Base-by-base conservation (phyloP, 2,797 vertebrate species). In the Brachyrhaphis roseni region DNA sequence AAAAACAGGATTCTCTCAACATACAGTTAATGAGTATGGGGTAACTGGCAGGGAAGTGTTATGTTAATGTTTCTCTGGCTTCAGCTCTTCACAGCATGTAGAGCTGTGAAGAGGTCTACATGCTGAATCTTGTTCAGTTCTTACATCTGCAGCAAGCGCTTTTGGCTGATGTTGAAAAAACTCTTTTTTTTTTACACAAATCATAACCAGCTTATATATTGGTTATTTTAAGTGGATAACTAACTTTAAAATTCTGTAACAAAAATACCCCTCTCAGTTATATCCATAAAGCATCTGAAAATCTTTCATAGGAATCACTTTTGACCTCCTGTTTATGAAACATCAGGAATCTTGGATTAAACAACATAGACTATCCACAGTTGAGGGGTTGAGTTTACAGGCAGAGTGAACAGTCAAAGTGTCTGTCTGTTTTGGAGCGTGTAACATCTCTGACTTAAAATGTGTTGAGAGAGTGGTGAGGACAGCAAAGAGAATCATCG, bases 11-110 rank as follows among this genome's bases (percentile, higher is more conserved):
- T 57, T 64, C 34, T 82, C 16, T 46, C 53, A 26, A 8, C 64
- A 47, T 39, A 59, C 26, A 23, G 57, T 46, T 31, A 45, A 5
- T 53, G 46, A 43, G 78, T 80, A 78, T 46, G 78, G 41, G 45
- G 73, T 74, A 71, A 59, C 64, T 76, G 76, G 80, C 47, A 47
- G 76, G 80, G 78, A 84, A 80, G 41, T 78, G n/a, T 64, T 47
- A 6, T 13, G 75, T 0, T 43, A 13, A 10, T 31, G 43, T 4
- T 20, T 13, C 23, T 76, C n/a, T 59, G 20, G 55, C 20, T 51
- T 53, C 0, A 57, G 13, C 23, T 28, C 23, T 34, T 47, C 3
- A 34, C 47, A 51, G 31, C 72, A 36, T 39, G 46, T 20, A 66
- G 1, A 34, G n/a, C n/a, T n/a, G n/a, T n/a, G n/a, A n/a, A n/a